phyloP scores from a whole-genome alignment of 2,888 invertebrate genomes.

The Busseola fusca region DNA sequence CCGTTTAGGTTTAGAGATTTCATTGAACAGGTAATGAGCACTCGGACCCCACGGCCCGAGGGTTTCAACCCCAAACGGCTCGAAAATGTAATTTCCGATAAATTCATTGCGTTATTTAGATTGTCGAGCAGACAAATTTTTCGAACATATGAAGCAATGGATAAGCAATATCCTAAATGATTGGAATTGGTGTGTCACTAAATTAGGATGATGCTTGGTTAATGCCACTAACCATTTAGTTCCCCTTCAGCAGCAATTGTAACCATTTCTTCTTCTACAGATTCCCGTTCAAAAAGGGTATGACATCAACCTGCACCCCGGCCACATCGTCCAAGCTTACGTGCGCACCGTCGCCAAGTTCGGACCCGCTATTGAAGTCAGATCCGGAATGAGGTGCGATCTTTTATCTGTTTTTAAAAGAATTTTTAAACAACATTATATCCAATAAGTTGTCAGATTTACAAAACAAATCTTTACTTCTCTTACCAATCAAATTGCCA shows the following conservation, averaged over 20 bases:
- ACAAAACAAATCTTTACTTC: not conserved
- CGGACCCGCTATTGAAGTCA: conserved; percentile 91
- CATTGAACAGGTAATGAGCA: no score
- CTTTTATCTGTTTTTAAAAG: not conserved
- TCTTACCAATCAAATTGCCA: not conserved
- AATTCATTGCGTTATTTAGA: no score
- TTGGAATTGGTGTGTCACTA: no score
- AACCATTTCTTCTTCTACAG: conserved; percentile 62
- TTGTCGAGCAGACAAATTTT: no score
- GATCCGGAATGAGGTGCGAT: conserved; percentile 90
- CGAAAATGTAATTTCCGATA: no score
- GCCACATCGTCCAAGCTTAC: conserved; percentile 88
- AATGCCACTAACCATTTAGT: not conserved
- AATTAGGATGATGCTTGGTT: no score
- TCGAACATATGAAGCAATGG: no score
- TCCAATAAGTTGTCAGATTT: not conserved
- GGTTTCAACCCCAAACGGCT: no score
- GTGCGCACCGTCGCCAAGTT: conserved; percentile 89
- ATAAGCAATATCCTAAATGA: no score
- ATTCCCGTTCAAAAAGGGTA: conserved; percentile 87
- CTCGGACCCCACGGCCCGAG: no score
- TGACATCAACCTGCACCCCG: conserved; percentile 88
- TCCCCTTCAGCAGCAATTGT: not conserved
- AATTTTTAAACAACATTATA: not conserved
- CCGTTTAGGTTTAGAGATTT: no score